Evolutionary conservation across 2,797 vertebrate genomes (phyloP), one percentile per base, ranked within the genome.

Genomic region (Sciurus carolinensis): DNA sequence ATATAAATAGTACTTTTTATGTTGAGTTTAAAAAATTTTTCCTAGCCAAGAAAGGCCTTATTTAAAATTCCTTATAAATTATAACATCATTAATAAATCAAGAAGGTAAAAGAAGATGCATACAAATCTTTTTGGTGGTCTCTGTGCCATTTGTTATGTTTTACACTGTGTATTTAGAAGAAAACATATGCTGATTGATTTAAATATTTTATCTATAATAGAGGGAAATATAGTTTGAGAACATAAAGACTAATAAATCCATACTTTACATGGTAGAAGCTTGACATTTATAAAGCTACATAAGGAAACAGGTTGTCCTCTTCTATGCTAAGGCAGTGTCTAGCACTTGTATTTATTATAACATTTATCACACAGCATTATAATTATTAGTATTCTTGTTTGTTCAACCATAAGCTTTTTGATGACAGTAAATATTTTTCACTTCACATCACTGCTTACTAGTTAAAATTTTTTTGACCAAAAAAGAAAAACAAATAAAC

Each of bases 51-150:
- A 36, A 71, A 94, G 7, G 9, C 44, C 28, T 91, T 69, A 76
- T 52, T 92, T 96, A 80, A 95, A 95, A 87, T 87, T 89, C 11
- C 8, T 75, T 82, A 7, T 90, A 76, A 92, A 91, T 90, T 71
- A 47, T 94, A 90, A 84, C 17, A 71, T 97, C 18, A 87, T 90
- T 87, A 94, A 77, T 85, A 88, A 92, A 76, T 82, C 13, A 54
- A 50, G 39, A 64, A 80, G 76, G 89, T 62, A 75, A 85, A 82
- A 7, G 13, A 66, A 84, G 15, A 83, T n/a, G 3, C 50, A 15
- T 39, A 15, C n/a, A 79, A 22, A 10, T 77, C 6, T 83, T 79
- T 90, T 89, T 36, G 10, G 47, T 66, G 36, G 12, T 92, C 91
- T 89, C 30, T 44, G 11, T 95, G 47, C 14, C 28, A 77, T 69